phyloP scores from a whole-genome alignment of 2,888 invertebrate genomes.

The Nephrotoma flavescens region DNA sequence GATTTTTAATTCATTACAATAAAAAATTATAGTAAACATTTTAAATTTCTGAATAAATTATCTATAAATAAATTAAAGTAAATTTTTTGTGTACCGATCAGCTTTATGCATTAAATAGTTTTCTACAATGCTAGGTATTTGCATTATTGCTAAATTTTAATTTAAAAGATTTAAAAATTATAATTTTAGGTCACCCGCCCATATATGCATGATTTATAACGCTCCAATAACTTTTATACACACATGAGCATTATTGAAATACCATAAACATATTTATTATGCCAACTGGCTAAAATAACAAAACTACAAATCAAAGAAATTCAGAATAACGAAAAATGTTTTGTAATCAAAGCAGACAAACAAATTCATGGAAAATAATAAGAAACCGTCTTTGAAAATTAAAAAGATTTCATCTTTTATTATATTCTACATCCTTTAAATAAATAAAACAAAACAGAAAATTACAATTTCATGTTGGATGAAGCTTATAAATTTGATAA shows the following conservation, averaged over 20 bases:
- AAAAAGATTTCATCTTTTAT: background rate
- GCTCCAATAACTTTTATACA: too few species aligned
- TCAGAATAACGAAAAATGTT: too few species aligned
- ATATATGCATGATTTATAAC: background rate
- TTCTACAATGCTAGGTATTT: background rate
- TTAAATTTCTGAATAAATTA: background rate
- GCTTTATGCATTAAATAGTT: background rate
- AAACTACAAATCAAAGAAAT: too few species aligned
- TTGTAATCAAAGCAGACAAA: background rate
- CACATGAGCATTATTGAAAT: too few species aligned
- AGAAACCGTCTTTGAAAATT: background rate
- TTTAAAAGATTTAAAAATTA: background rate
- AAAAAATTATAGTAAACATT: background rate
- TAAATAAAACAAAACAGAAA: background rate
- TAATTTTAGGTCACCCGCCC: background rate
- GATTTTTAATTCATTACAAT: background rate
- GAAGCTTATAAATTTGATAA: background rate
- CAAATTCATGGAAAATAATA: background rate
- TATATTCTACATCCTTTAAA: background rate
- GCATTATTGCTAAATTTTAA: background rate
- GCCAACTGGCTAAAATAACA: too few species aligned
- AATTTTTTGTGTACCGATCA: background rate
- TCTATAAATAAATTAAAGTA: background rate
- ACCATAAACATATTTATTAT: too few species aligned
- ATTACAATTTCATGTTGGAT: background rate